These are phyloP conservation scores for Aporophyla lueneburgensis DNA, from an alignment of 2,888 invertebrate species.

Conservation along the genomic window DNA sequence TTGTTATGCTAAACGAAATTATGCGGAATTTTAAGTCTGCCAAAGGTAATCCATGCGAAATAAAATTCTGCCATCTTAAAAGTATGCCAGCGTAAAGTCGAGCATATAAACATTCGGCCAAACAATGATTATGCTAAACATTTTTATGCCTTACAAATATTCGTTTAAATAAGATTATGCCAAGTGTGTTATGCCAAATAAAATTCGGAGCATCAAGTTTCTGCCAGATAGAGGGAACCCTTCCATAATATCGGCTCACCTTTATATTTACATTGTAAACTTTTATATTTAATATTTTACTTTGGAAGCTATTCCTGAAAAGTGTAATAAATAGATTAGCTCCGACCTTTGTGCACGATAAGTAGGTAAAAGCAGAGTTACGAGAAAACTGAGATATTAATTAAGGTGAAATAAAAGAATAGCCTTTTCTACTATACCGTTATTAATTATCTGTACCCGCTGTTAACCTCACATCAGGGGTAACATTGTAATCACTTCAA, in stretches of 20 bases:
- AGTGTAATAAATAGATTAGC: slow-evolving; percentile 4
- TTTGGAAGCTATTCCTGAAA: background rate
- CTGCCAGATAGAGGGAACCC: no score
- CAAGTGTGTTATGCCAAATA: no score
- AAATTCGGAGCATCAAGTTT: no score
- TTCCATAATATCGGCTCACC: background rate
- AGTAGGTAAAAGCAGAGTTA: slow-evolving; percentile 19
- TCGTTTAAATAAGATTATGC: no score
- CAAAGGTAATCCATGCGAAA: no score
- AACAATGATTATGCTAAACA: no score
- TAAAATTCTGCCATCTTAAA: no score
- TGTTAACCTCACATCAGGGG: slow-evolving; percentile 55
- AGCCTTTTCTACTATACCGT: slow-evolving; percentile 26
- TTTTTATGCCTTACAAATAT: no score
- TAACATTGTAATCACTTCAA: slow-evolving; percentile 59
- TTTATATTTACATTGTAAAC: background rate
- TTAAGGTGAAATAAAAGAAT: slow-evolving; percentile 47
- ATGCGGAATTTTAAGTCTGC: no score
- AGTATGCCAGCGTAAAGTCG: no score
- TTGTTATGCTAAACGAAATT: no score
- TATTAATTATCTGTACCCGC: slow-evolving; percentile 57
- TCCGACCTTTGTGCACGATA: background rate
- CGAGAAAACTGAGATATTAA: slow-evolving; percentile 40
- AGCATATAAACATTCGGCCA: no score
- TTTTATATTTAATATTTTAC: background rate